Evolutionary conservation across 2,113 vertebrate species (phyloP).

Genomic region (Equus przewalskii): DNA sequence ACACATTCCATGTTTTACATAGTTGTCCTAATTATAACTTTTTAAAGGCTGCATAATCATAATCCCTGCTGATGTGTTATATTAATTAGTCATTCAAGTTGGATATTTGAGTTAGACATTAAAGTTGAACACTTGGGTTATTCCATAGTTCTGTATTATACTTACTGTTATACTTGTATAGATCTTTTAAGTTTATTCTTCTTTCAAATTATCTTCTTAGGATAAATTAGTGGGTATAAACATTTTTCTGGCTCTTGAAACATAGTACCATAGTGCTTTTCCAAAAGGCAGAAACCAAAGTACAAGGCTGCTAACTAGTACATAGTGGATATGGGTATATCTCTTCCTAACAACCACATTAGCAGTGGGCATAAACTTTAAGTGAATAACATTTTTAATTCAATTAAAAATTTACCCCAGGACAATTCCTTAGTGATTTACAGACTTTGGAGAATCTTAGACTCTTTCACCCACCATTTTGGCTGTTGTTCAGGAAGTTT

Average conservation of each 20-base stretch:
- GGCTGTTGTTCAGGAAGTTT: background rate
- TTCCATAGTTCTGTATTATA: background rate
- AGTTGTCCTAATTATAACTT: background rate
- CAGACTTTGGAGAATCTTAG: background rate
- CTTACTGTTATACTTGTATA: background rate
- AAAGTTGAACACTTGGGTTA: background rate
- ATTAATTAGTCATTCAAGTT: background rate
- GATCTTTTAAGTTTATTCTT: background rate
- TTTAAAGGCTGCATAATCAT: background rate
- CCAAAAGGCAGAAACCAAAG: background rate
- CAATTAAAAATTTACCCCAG: background rate
- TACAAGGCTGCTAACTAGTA: background rate
- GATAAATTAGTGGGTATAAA: background rate
- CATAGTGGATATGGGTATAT: background rate
- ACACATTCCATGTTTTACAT: background rate
- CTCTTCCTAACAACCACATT: background rate
- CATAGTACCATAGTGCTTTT: background rate
- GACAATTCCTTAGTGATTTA: background rate
- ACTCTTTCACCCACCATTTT: background rate
- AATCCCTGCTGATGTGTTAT: background rate
- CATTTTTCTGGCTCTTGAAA: background rate
- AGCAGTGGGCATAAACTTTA: background rate
- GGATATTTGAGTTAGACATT: background rate
- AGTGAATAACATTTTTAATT: slow-evolving; percentile 20
- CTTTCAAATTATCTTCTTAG: background rate